Percentiles rank a stretch among this genome's conserved stretches.
Evolutionary conservation across 2,888 invertebrate genomes (phyloP).

Genomic region (Brachyptera risi): DNA sequence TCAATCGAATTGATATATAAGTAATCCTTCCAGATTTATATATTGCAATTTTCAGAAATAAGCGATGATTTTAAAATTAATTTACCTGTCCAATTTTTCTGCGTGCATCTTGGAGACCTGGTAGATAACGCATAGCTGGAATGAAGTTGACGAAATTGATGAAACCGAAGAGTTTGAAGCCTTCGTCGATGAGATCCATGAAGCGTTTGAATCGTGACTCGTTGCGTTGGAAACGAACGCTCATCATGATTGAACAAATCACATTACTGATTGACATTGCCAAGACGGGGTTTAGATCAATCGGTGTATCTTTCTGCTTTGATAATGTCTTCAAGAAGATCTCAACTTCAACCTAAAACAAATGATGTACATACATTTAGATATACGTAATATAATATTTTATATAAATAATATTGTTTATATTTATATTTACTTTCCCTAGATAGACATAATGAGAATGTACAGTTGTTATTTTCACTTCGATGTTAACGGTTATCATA

Average conservation of each 20-base stretch:
- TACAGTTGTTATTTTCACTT: too few relatives aligned
- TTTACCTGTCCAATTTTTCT: slow-evolving; percentile 53
- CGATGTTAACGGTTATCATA: too few relatives aligned
- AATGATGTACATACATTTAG: slow-evolving; percentile 4
- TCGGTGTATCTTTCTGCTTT: slow-evolving; percentile 60
- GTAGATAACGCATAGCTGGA: slow-evolving; percentile 66
- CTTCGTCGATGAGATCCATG: slow-evolving; percentile 85
- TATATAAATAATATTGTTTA: slow-evolving; percentile 9
- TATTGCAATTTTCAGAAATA: not conserved
- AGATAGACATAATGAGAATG: too few relatives aligned
- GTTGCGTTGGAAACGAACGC: slow-evolving; percentile 73
- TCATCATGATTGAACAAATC: slow-evolving; percentile 87
- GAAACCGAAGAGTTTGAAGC: slow-evolving; percentile 81
- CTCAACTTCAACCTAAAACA: slow-evolving; percentile 65
- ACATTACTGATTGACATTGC: slow-evolving; percentile 85
- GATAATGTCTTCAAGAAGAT: slow-evolving; percentile 64
- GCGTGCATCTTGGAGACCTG: slow-evolving; percentile 50
- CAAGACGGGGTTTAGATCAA: slow-evolving; percentile 69
- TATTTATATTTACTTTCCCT: too few relatives aligned
- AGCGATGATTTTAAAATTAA: slow-evolving; percentile 25
- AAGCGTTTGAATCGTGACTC: slow-evolving; percentile 74
- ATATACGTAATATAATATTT: not conserved
- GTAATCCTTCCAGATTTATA: not conserved
- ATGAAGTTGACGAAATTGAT: slow-evolving; percentile 80
- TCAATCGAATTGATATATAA: slow-evolving; percentile 10